phyloP scores from a whole-genome alignment of 2,888 invertebrate species.

The Hydrotaea diabolus region DNA sequence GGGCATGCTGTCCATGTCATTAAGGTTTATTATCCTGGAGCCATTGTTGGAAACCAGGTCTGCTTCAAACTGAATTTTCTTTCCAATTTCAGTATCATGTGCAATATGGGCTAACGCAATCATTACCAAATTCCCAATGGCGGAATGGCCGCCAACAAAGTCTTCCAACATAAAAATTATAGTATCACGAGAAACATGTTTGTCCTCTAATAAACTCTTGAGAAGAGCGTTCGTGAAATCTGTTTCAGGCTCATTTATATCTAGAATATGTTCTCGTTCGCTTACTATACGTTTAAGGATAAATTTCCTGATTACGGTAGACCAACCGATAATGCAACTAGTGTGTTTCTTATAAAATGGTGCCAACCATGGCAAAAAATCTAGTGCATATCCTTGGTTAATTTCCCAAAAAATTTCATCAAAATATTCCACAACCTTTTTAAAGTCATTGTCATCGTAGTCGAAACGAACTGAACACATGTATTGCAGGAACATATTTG shows the following conservation, averaged over 20 bases:
- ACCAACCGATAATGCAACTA: slow-evolving; percentile 86
- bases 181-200: slow-evolving; percentile 86
- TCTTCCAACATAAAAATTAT: slow-evolving; percentile 92
- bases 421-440: slow-evolving; percentile 86
- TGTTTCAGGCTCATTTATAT: slow-evolving; percentile 84
- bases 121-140: slow-evolving; percentile 92
- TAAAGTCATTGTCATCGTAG: slow-evolving; percentile 86
- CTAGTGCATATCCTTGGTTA: slow-evolving; percentile 93
- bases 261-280: slow-evolving; percentile 79
- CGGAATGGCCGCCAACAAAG: slow-evolving; percentile 93
- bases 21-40: slow-evolving; percentile 83
- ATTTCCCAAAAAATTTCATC: slow-evolving; percentile 96
- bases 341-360: slow-evolving; percentile 88
- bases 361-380: slow-evolving; percentile 91
- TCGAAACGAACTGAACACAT: slow-evolving; percentile 92
- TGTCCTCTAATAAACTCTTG: slow-evolving; percentile 85
- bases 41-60: slow-evolving; percentile 82
- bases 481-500: slow-evolving; percentile 92
- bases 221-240: slow-evolving; percentile 92
- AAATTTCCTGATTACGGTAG: slow-evolving; percentile 86
- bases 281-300: slow-evolving; percentile 87
- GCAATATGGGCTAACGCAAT: slow-evolving; percentile 87
- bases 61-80: slow-evolving; percentile 86
- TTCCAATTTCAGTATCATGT: slow-evolving; percentile 85
- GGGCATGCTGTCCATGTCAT: slow-evolving; percentile 86